Conservation (phyloP, 2,113 vertebrate species). For the Chascanopsetta lugubris region DNA sequence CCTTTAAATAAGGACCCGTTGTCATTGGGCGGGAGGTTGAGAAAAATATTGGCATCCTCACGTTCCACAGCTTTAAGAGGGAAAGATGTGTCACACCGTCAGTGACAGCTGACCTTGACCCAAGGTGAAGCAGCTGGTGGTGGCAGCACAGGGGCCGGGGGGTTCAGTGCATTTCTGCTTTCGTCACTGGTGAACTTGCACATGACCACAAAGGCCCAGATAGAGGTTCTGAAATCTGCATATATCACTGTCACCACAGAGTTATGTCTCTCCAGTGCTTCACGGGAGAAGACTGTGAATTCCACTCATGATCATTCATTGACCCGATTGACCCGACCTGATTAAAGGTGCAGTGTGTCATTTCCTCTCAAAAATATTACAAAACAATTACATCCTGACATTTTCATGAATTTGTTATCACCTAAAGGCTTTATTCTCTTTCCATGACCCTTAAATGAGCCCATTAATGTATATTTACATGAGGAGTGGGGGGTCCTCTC, state of each 20-base stretch:
- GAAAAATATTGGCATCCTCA: conserved; percentile 51
- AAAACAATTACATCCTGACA: too few species aligned
- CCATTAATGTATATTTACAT: too few species aligned
- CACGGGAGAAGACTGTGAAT: background rate
- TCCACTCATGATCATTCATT: background rate
- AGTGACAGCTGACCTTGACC: conserved; percentile 68
- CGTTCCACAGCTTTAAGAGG: conserved; percentile 51
- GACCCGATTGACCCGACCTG: too few species aligned
- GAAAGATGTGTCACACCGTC: conserved; percentile 50
- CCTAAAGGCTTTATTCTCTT: too few species aligned
- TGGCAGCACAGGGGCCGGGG: background rate
- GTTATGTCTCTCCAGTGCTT: background rate
- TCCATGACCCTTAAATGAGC: too few species aligned
- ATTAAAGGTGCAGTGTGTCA: too few species aligned
- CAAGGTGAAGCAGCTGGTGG: conserved; percentile 43
- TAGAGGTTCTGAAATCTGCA: conserved; percentile 25
- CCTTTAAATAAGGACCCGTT: conserved; percentile 57
- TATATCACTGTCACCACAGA: conserved; percentile 44
- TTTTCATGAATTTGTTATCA: too few species aligned
- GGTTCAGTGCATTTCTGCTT: conserved; percentile 23
- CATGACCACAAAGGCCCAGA: conserved; percentile 31
- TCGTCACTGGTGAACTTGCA: conserved; percentile 35
- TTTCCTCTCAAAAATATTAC: too few species aligned
- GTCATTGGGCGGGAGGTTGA: conserved; percentile 33
- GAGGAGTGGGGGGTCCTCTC: too few species aligned